These are phyloP conservation scores for Parauchenoglanis punctatus DNA, from an alignment of 2,797 vertebrate species.

Conservation along the genomic window DNA sequence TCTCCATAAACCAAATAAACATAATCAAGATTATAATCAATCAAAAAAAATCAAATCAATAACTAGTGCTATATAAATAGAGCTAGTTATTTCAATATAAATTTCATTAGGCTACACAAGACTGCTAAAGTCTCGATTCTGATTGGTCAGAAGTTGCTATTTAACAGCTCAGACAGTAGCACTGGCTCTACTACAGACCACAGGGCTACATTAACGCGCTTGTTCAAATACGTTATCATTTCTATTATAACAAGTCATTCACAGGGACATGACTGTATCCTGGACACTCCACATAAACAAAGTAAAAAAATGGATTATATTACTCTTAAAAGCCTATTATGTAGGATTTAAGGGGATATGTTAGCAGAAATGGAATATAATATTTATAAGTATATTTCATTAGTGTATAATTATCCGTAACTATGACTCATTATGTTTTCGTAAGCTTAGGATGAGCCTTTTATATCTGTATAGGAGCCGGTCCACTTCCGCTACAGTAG, in stretches of 20 bases:
- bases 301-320: not conserved
- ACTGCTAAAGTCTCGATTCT: not conserved
- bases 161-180: not conserved
- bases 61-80: not conserved
- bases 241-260: not conserved
- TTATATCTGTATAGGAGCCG: no score
- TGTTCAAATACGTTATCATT: not conserved
- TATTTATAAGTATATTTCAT: no score
- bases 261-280: not conserved
- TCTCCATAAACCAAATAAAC: not conserved
- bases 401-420: no score
- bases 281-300: not conserved
- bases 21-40: not conserved
- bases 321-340: not conserved
- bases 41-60: not conserved
- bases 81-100: not conserved
- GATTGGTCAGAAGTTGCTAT: not conserved
- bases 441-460: no score
- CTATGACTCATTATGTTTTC: no score
- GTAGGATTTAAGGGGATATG: no score
- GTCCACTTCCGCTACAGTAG: no score
- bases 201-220: not conserved
- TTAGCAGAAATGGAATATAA: no score
- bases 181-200: not conserved
- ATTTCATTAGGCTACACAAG: not conserved